Conservation (phyloP, 1,140 invertebrate genomes). For the Drosophila truncata region DNA sequence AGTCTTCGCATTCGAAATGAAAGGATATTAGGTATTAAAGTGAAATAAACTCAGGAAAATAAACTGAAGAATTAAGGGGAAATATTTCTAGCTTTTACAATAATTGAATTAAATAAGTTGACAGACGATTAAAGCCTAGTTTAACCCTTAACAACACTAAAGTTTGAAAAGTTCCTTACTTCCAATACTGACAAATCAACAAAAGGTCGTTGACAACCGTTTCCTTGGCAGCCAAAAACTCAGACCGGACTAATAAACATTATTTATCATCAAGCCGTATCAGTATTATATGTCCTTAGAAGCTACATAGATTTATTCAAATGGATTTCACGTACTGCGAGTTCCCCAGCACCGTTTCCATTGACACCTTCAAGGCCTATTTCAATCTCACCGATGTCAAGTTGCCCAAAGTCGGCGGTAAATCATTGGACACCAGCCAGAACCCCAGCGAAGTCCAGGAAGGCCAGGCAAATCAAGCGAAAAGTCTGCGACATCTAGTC, state of each 20-base stretch:
- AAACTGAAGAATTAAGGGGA: too few relatives aligned
- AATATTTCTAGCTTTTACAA: background rate
- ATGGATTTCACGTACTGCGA: conserved; percentile 83
- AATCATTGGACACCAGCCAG: conserved; percentile 66
- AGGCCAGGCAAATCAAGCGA: conserved; percentile 67
- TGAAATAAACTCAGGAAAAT: background rate
- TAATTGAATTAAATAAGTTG: background rate
- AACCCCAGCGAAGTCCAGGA: conserved; percentile 37
- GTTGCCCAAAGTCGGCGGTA: conserved; percentile 70
- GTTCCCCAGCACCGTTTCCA: conserved; percentile 78
- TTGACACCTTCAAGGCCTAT: conserved; percentile 84
- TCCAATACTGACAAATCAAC: background rate
- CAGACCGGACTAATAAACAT: conserved; percentile 43
- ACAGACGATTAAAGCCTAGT: background rate
- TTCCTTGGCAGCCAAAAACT: conserved; percentile 38
- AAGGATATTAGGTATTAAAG: background rate
- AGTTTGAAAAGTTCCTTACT: background rate
- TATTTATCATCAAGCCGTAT: conserved; percentile 30
- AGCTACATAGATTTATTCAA: conserved; percentile 22
- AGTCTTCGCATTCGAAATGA: background rate
- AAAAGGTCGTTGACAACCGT: conserved; percentile 44
- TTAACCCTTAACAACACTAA: background rate
- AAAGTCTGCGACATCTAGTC: conserved; percentile 84
- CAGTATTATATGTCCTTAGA: background rate
- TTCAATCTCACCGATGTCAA: conserved; percentile 69